These are phyloP conservation scores for Cheilosia pagana DNA, from an alignment of 2,888 invertebrate species.

Conservation along the genomic window DNA sequence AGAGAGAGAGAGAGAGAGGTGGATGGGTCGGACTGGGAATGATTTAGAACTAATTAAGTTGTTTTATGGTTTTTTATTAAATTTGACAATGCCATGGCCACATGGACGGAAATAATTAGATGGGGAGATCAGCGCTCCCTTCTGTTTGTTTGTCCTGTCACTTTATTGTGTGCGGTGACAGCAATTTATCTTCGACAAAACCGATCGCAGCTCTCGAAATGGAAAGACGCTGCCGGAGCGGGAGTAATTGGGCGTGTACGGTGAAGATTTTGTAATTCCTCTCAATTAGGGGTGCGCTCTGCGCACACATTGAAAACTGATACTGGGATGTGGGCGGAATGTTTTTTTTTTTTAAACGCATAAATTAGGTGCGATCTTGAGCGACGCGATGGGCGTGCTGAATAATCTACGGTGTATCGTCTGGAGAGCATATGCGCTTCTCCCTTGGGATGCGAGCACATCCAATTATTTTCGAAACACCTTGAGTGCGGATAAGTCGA, in stretches of 20 bases:
- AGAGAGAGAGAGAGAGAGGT: not conserved
- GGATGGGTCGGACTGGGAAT: constrained; percentile 43
- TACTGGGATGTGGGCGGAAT: constrained; percentile 60
- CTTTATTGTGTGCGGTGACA: constrained; percentile 73
- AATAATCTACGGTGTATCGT: constrained; percentile 41
- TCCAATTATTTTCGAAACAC: constrained; percentile 3
- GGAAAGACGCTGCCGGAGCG: constrained; percentile 30
- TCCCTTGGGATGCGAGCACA: constrained; percentile 22
- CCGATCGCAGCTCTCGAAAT: constrained; percentile 47
- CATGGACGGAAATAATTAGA: constrained; percentile 71
- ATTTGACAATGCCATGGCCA: constrained; percentile 73
- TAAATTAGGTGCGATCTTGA: constrained; percentile 68
- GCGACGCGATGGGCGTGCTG: constrained; percentile 60
- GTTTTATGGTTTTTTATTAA: constrained; percentile 73
- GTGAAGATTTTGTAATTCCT: constrained; percentile 50
- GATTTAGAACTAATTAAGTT: constrained; percentile 75
- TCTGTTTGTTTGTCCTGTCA: constrained; percentile 69
- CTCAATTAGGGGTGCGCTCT: constrained; percentile 69
- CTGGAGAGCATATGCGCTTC: constrained; percentile 54
- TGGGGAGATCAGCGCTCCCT: constrained; percentile 54
- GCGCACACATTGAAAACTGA: constrained; percentile 55
- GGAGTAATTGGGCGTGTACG: constrained; percentile 73
- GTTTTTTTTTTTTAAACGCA: constrained; percentile 47
- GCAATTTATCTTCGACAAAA: constrained; percentile 66
- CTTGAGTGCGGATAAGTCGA: constrained; percentile 3